Conservation (phyloP, 1,140 invertebrate species). For the Tetramorium parvispinum region DNA sequence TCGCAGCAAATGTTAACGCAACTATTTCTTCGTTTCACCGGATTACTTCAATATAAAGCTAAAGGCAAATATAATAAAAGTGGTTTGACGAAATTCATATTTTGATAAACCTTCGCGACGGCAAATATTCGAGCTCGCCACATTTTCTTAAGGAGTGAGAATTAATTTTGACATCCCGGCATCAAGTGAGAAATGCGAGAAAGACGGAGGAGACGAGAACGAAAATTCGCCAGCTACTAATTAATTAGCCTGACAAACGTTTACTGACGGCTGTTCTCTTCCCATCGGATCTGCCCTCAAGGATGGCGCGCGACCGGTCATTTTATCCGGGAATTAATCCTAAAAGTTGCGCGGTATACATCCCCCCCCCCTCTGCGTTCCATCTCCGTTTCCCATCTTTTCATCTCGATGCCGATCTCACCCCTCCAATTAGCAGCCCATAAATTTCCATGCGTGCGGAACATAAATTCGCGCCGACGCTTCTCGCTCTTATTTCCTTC, state of each 20-base stretch:
- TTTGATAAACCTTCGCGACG: neutral
- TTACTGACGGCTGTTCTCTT: conserved; percentile 28
- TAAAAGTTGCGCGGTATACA: conserved; percentile 47
- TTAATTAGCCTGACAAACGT: conserved; percentile 81
- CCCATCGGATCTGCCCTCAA: neutral
- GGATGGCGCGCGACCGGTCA: conserved; percentile 12
- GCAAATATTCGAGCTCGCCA: neutral
- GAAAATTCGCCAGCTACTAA: conserved; percentile 79
- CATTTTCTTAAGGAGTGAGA: conserved; percentile 10
- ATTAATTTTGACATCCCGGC: conserved; percentile 75
- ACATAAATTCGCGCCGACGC: conserved; percentile 55
- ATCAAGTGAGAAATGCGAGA: conserved; percentile 28
- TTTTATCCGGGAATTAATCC: conserved; percentile 63
- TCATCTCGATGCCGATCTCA: conserved; percentile 21
- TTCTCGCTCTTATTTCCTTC: conserved; percentile 3
- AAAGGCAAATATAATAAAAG: neutral
- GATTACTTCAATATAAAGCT: neutral
- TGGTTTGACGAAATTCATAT: neutral
- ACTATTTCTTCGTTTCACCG: neutral
- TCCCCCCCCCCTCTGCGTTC: conserved; percentile 1
- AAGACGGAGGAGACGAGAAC: neutral
- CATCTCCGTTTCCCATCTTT: conserved; percentile 6
- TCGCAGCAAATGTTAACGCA: neutral
- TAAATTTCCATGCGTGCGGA: conserved; percentile 53
- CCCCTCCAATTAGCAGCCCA: conserved; percentile 62